phyloP scores from a whole-genome alignment of 64 coral and sea anemone genomes.

The Stichodactyla helianthus region DNA sequence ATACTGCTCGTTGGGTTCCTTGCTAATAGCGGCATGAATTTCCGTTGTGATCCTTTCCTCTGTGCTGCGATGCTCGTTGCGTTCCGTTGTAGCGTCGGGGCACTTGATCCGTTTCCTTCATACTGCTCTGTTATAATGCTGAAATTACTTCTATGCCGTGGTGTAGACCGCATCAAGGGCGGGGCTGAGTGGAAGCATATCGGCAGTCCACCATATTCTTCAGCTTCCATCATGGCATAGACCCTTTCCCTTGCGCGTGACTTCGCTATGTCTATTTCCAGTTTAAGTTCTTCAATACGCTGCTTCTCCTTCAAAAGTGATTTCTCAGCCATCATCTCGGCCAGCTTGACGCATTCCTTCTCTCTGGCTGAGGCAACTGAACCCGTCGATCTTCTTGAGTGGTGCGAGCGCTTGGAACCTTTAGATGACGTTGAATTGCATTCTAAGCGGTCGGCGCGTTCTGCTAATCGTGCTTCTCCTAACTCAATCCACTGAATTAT shows the following conservation, averaged over 20 bases:
- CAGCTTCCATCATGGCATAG: conserved; percentile 7
- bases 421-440: background rate
- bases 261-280: conserved; percentile 34
- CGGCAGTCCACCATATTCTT: too few species aligned
- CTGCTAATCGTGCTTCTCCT: background rate
- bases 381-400: background rate
- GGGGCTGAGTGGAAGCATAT: background rate
- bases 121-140: background rate
- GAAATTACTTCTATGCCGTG: background rate
- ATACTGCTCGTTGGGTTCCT: conserved; percentile 12
- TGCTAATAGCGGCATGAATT: background rate
- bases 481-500: conserved; percentile 3
- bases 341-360: background rate
- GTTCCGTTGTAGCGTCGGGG: conserved; percentile 2
- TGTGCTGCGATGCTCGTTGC: conserved; percentile 16
- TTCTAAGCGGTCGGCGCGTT: background rate
- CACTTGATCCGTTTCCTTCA: conserved; percentile 2
- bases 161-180: background rate
- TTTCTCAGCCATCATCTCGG: conserved; percentile 8
- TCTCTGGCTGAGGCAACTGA: too few species aligned
- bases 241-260: conserved; percentile 19
- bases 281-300: conserved; percentile 10
- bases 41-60: background rate
- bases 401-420: background rate
- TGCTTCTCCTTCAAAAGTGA: background rate